Conservation (phyloP, 2,888 invertebrate species). For the Erebia epiphron region DNA sequence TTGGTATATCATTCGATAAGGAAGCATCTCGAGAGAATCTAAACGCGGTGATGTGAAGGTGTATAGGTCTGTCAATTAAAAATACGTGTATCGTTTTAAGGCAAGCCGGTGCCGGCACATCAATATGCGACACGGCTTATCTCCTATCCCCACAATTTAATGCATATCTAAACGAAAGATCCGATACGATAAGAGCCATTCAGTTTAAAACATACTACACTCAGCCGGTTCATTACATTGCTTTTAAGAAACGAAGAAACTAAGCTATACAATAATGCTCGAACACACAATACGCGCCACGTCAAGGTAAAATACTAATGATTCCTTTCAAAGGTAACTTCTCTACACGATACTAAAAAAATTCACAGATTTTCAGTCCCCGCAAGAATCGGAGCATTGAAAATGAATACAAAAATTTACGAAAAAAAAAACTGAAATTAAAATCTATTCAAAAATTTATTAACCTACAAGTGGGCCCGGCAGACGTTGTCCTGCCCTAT, state of each 20-base stretch:
- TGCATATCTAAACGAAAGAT: constrained; percentile 80
- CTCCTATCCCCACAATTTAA: constrained; percentile 73
- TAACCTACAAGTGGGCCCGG: too few relatives aligned
- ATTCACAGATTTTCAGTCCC: too few relatives aligned
- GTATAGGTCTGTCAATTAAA: constrained; percentile 63
- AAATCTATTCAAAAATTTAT: too few relatives aligned
- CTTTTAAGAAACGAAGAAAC: constrained; percentile 61
- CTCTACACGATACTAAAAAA: too few relatives aligned
- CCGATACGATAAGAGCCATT: constrained; percentile 76
- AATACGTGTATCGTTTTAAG: constrained; percentile 61
- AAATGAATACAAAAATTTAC: too few relatives aligned
- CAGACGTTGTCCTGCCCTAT: too few relatives aligned
- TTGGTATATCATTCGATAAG: constrained; percentile 48
- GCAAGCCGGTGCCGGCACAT: constrained; percentile 57
- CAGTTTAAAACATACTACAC: constrained; percentile 68
- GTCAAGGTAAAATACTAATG: too few relatives aligned
- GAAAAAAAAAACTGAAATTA: too few relatives aligned
- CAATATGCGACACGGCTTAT: constrained; percentile 72
- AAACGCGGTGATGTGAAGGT: constrained; percentile 68
- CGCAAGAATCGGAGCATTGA: too few relatives aligned
- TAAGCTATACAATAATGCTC: constrained; percentile 54
- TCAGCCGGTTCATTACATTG: constrained; percentile 67
- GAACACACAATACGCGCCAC: too few relatives aligned
- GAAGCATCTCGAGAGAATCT: constrained; percentile 62
- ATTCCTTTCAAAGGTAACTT: too few relatives aligned